Evolutionary conservation across 2,797 vertebrate genomes (phyloP).

Genomic region (Sparidentex hasta): DNA sequence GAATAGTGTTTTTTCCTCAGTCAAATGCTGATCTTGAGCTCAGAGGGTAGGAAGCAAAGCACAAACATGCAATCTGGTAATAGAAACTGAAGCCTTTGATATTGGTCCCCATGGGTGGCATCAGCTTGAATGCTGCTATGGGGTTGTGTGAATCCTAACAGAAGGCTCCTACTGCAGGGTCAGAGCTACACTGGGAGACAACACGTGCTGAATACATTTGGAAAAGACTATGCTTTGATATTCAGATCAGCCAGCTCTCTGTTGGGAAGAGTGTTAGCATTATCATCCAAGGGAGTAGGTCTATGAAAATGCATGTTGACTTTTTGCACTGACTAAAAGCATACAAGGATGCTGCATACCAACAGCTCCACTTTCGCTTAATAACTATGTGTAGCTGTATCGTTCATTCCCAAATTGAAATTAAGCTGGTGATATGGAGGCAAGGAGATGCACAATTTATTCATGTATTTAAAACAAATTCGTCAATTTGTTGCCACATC

Average conservation of each 20-base stretch:
- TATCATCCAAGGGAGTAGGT: slow-evolving; percentile 52
- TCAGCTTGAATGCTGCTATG: slow-evolving; percentile 64
- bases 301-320: slow-evolving; percentile 63
- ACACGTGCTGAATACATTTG: slow-evolving; percentile 77
- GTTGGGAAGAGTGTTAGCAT: slow-evolving; percentile 51
- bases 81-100: slow-evolving; percentile 78
- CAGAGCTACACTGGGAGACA: slow-evolving; percentile 70
- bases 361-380: slow-evolving; percentile 36
- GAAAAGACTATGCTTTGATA: slow-evolving; percentile 76
- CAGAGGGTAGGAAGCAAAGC: slow-evolving; percentile 44
- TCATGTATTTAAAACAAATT: slow-evolving; percentile 29
- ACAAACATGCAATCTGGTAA: slow-evolving; percentile 68
- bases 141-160: slow-evolving; percentile 71
- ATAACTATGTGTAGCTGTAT: slow-evolving; percentile 23
- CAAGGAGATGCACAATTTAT: background rate
- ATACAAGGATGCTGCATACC: slow-evolving; percentile 32
- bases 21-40: slow-evolving; percentile 52
- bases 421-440: background rate
- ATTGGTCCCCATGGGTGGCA: slow-evolving; percentile 69
- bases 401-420: slow-evolving; percentile 22
- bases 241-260: slow-evolving; percentile 70
- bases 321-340: slow-evolving; percentile 55
- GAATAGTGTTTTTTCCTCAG: slow-evolving; percentile 48
- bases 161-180: slow-evolving; percentile 73
- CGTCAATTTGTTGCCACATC: slow-evolving; percentile 17